These are phyloP conservation scores for Megalops cyprinoides DNA, from an alignment of 2,797 vertebrate species.

Conservation along the genomic window DNA sequence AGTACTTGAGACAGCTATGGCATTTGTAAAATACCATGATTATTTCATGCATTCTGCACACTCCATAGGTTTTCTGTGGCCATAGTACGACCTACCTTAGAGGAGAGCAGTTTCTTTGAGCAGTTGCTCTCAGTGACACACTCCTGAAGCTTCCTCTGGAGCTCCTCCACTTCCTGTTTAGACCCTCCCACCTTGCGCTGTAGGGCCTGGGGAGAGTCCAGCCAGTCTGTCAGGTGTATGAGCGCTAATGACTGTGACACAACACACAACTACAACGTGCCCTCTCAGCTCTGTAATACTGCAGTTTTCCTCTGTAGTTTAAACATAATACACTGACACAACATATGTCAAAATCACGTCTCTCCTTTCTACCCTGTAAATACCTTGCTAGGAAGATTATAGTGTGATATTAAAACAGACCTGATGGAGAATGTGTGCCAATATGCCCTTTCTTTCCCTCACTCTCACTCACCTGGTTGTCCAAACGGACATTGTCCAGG, in stretches of 20 bases:
- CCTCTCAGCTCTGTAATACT: not conserved
- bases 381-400: too few species aligned
- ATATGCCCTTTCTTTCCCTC: too few species aligned
- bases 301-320: not conserved
- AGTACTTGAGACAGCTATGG: too few species aligned
- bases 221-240: not conserved
- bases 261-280: not conserved
- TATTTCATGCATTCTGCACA: too few species aligned
- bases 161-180: not conserved
- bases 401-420: too few species aligned
- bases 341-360: too few species aligned
- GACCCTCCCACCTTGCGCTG: not conserved
- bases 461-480: not conserved
- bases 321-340: not conserved
- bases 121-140: not conserved
- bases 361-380: too few species aligned
- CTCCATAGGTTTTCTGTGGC: not conserved
- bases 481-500: not conserved
- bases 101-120: not conserved
- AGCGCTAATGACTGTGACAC: too few species aligned
- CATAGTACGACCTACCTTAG: too few species aligned
- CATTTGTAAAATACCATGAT: too few species aligned
- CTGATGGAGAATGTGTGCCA: constrained; percentile 7
- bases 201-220: not conserved
- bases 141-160: not conserved